phyloP scores from a whole-genome alignment of 2,888 invertebrate genomes.

The Plebejus melissa region DNA sequence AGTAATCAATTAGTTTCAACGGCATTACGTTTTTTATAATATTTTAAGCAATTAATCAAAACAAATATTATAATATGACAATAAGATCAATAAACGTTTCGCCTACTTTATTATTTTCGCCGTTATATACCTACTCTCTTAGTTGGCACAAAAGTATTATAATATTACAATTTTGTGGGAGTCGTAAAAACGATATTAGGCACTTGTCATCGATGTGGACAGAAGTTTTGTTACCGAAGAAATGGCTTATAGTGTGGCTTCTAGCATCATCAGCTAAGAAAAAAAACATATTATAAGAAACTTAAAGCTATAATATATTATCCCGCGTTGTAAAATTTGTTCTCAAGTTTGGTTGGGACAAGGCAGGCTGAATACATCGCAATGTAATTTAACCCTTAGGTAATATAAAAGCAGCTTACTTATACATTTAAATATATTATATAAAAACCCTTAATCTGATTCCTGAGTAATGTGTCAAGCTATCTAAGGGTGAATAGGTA shows the following conservation, averaged over 20 bases:
- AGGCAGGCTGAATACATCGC: too few relatives aligned
- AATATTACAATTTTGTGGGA: not conserved
- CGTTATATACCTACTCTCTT: not conserved
- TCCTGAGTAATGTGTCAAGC: not conserved
- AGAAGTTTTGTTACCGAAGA: not conserved
- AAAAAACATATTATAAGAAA: not conserved
- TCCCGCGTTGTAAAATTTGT: too few relatives aligned
- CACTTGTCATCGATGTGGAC: not conserved
- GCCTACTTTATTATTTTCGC: not conserved
- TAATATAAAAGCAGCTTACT: not conserved
- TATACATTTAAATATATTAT: too few relatives aligned
- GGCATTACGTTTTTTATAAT: not conserved
- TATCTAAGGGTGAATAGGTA: slow-evolving; percentile 17
- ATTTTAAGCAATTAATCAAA: not conserved
- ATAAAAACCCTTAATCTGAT: not conserved
- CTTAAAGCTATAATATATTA: too few relatives aligned
- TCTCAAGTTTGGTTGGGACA: too few relatives aligned
- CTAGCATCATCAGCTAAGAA: not conserved
- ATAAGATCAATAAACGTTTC: not conserved
- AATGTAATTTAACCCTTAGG: not conserved
- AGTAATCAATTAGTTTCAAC: not conserved
- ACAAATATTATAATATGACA: not conserved
- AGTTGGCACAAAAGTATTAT: not conserved
- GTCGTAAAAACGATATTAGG: not conserved
- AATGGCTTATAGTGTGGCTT: not conserved